phyloP scores from a whole-genome alignment of 2,888 invertebrate species.

The Cerastoderma edule region DNA sequence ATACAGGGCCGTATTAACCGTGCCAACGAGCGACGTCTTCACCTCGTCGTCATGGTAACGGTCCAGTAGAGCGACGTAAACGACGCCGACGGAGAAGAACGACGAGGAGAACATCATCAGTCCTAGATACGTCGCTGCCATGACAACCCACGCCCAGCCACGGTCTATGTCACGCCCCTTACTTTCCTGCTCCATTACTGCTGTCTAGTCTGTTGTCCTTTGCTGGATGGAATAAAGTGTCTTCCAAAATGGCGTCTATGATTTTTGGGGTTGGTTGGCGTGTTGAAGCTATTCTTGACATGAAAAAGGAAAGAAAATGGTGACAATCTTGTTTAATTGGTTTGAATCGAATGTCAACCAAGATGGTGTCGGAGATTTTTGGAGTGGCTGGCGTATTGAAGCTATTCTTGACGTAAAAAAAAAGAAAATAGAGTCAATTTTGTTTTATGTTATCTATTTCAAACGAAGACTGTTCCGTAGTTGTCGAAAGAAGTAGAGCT shows the following conservation, averaged over 20 bases:
- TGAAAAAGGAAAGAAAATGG: background rate
- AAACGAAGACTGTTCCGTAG: too few relatives aligned
- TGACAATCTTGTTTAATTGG: background rate
- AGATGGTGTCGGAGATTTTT: background rate
- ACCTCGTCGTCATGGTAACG: slow-evolving; percentile 38
- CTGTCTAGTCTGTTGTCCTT: background rate
- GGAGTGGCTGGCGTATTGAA: background rate
- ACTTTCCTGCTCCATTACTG: background rate
- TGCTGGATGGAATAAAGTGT: background rate
- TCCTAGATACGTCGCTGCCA: slow-evolving; percentile 45
- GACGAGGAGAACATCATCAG: slow-evolving; percentile 45
- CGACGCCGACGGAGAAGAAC: slow-evolving; percentile 50
- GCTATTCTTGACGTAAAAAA: background rate
- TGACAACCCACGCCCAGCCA: slow-evolving; percentile 54
- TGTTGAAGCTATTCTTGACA: background rate
- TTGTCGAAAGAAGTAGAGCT: too few relatives aligned
- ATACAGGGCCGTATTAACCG: slow-evolving; percentile 56
- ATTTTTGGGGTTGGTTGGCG: background rate
- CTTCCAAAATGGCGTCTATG: background rate
- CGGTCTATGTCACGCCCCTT: slow-evolving; percentile 31
- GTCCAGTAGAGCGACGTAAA: slow-evolving; percentile 54
- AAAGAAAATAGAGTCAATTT: background rate
- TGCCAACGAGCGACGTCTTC: slow-evolving; percentile 49
- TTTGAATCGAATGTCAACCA: background rate
- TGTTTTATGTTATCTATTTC: too few relatives aligned